Evolutionary conservation across 2,113 vertebrate species (phyloP).

Genomic region (Laticauda laticaudata): DNA sequence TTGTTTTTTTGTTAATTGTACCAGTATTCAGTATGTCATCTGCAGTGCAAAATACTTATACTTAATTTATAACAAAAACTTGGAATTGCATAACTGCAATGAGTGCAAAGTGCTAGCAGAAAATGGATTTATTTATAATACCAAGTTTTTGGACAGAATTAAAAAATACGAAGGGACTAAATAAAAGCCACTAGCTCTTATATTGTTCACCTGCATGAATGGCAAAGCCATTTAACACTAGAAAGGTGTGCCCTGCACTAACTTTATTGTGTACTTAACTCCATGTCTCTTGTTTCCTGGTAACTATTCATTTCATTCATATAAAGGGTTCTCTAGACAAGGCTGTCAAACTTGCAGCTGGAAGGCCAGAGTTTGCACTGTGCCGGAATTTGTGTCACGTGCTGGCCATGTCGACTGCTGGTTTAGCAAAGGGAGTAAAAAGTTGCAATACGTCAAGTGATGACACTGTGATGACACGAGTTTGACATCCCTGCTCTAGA

Average conservation of each 20-base stretch:
- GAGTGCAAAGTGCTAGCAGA: conserved; percentile 10
- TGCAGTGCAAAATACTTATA: conserved; percentile 6
- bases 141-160: neutral
- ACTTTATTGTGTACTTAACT: too few relatives aligned
- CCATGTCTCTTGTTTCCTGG: neutral
- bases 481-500: neutral
- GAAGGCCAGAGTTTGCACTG: too few relatives aligned
- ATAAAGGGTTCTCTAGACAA: too few relatives aligned
- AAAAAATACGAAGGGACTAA: neutral
- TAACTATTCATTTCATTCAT: neutral
- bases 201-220: neutral
- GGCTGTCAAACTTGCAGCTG: too few relatives aligned
- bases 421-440: too few relatives aligned
- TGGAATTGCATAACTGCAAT: conserved; percentile 23
- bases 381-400: too few relatives aligned
- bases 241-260: neutral
- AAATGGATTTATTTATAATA: conserved; percentile 39
- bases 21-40: neutral
- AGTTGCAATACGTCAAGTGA: too few relatives aligned
- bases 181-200: neutral
- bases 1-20: neutral
- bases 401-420: too few relatives aligned
- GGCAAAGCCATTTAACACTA: neutral
- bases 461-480: too few relatives aligned
- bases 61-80: conserved; percentile 31